These are phyloP conservation scores for Urocolius indicus DNA, from an alignment of 2,113 vertebrate species.

Conservation along the genomic window DNA sequence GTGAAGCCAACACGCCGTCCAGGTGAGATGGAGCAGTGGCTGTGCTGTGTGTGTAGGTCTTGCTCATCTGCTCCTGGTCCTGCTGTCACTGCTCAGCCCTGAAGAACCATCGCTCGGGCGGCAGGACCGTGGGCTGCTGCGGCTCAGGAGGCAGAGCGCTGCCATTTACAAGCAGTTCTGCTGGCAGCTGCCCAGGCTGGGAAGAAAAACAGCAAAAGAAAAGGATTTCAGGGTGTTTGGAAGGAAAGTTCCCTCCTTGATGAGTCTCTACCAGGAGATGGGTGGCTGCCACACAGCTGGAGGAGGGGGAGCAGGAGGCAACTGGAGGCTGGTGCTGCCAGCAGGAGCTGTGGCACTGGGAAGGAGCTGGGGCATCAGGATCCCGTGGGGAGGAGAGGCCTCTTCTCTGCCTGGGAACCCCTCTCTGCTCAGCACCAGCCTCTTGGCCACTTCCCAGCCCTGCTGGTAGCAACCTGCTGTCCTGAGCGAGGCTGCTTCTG, in stretches of 20 bases:
- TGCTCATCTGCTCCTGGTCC: background rate
- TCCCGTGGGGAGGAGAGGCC: background rate
- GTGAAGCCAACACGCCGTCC: background rate
- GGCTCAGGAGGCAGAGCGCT: slow-evolving; percentile 26
- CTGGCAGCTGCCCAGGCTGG: background rate
- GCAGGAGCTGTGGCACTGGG: background rate
- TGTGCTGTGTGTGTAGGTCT: background rate
- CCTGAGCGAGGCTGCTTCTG: background rate
- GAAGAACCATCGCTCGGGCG: background rate
- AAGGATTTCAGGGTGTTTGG: background rate
- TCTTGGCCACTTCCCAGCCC: background rate
- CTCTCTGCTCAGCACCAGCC: rapidly evolving
- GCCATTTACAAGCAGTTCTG: slow-evolving; percentile 45
- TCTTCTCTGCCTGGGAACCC: background rate
- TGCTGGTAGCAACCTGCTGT: rapidly evolving
- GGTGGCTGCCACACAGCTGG: background rate
- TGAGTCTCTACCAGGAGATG: background rate
- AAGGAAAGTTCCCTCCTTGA: background rate
- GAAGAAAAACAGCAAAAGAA: slow-evolving; percentile 11
- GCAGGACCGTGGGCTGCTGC: slow-evolving; percentile 35
- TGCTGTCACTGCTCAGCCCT: rapidly evolving
- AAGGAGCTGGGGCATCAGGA: background rate
- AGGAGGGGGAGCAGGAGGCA: background rate
- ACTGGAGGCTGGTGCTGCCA: background rate
- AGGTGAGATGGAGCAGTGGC: background rate